Percentiles rank a stretch among this genome's conserved stretches.
Evolutionary conservation across 2,888 invertebrate genomes (phyloP).

Genomic region (Epinotia nisella): DNA sequence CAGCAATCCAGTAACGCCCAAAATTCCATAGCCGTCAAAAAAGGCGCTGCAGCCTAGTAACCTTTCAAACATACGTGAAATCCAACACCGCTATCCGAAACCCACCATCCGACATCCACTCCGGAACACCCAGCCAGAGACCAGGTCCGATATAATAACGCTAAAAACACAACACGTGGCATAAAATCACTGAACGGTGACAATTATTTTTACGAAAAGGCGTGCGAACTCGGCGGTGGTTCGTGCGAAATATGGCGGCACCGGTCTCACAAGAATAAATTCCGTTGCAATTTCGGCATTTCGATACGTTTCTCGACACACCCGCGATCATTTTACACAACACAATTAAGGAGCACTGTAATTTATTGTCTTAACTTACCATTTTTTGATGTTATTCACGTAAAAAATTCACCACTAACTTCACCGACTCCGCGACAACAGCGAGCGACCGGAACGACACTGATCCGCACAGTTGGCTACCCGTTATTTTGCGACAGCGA

Average conservation of each 20-base stretch:
- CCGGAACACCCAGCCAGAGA: slow-evolving; percentile 49
- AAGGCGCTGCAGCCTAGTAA: slow-evolving; percentile 77
- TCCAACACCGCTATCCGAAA: slow-evolving; percentile 72
- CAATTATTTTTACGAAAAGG: slow-evolving; percentile 78
- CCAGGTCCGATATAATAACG: slow-evolving; percentile 51
- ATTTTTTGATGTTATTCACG: slow-evolving; percentile 84
- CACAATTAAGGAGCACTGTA: slow-evolving; percentile 68
- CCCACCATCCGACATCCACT: slow-evolving; percentile 54
- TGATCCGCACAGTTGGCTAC: slow-evolving; percentile 79
- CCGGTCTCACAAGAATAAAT: slow-evolving; percentile 72
- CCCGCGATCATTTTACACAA: slow-evolving; percentile 60
- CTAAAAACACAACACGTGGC: slow-evolving; percentile 80
- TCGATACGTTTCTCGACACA: slow-evolving; percentile 57
- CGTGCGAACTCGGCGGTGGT: slow-evolving; percentile 78
- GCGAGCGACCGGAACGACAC: slow-evolving; percentile 84
- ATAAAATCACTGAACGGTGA: slow-evolving; percentile 82
- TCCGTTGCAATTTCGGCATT: slow-evolving; percentile 67
- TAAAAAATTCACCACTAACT: slow-evolving; percentile 69
- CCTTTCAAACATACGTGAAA: slow-evolving; percentile 79
- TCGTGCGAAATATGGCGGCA: slow-evolving; percentile 84
- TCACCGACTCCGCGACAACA: slow-evolving; percentile 82
- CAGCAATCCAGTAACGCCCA: slow-evolving; percentile 44
- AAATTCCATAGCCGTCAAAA: slow-evolving; percentile 65
- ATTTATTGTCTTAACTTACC: slow-evolving; percentile 80
- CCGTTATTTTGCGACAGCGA: slow-evolving; percentile 70